Evolutionary conservation across 2,797 vertebrate species (phyloP).

Genomic region (Lagodon rhomboides): DNA sequence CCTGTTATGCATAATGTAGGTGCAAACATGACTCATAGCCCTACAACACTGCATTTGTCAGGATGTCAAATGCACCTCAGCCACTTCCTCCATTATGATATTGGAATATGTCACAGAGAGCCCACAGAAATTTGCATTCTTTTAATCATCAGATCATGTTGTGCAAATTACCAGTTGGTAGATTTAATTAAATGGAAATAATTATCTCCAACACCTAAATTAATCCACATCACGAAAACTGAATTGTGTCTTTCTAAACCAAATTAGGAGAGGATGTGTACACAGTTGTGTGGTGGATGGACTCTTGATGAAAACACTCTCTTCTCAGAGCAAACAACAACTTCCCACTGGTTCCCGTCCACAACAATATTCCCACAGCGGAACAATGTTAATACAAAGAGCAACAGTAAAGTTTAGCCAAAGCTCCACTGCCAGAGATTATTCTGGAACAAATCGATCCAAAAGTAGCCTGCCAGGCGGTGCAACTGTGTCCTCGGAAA

Average conservation of each 20-base stretch:
- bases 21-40: conserved; percentile 17
- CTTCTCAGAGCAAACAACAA: conserved; percentile 30
- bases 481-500: conserved; percentile 76
- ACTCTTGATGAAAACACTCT: conserved; percentile 38
- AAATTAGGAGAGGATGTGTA: conserved; percentile 26
- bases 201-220: conserved; percentile 26
- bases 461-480: conserved; percentile 74
- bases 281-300: conserved; percentile 16
- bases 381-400: conserved; percentile 61
- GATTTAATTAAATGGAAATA: conserved; percentile 6
- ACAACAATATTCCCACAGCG: conserved; percentile 29
- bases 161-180: conserved; percentile 10
- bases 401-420: conserved; percentile 75
- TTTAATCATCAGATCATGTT: conserved; percentile 26
- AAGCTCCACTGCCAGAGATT: conserved; percentile 71
- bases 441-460: conserved; percentile 83
- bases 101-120: not conserved
- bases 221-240: conserved; percentile 8
- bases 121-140: conserved; percentile 6
- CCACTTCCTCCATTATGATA: not conserved
- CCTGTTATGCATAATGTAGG: conserved; percentile 15
- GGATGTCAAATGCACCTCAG: conserved; percentile 13
- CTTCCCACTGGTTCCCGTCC: conserved; percentile 40
- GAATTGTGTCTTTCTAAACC: conserved; percentile 26
- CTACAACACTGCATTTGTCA: conserved; percentile 24